Evolutionary conservation across 2,113 vertebrate species (phyloP), one percentile per base, ranked within the genome.

Genomic region (Dunckerocampus dactyliophorus): DNA sequence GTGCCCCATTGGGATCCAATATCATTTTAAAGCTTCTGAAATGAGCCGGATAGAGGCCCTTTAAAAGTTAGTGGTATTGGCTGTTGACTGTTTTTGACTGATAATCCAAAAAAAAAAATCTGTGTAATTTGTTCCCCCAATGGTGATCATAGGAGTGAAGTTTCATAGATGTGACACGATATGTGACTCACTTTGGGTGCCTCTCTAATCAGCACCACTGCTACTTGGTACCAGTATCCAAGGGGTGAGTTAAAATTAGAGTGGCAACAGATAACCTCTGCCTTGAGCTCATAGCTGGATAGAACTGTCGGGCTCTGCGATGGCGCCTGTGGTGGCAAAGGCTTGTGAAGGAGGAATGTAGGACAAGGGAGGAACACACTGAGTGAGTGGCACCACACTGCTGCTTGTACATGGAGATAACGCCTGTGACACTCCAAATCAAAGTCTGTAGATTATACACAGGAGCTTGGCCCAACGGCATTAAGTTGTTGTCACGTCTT

Each of bases 171-270:
- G 13, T n/a, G 43, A 47, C 17, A 5, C 34, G 6, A 20, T 42
- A 42, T 42, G 53, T 4, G 12, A 42, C 19, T 56, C 34, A 37
- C 34, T 54, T 54, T 42, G 12, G 16, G 53, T 34, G 4, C 17
- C 16, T n/a, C 16, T n/a, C 16, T 37, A 31, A 28, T 28, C 17
- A 19, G 28, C 31, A 54, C 16, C 28, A 6, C 16, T n/a, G 17
- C 11, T 56, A 8, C 53, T 42, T 19, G 2, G n/a, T 39, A 20
- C 53, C 53, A 39, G 1, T 15, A 17, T 22, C n/a, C 14, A 34
- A 47, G 58, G 69, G 56, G 62, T 58, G 66, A 65, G 59, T 80
- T 86, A 77, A 82, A 87, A 83, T 82, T 79, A 85, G 87, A 75
- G 8, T 5, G 34, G 69, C 49, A 62, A 75, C 57, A 74, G 76